Evolutionary conservation across 1,140 invertebrate species (phyloP), one percentile per base, ranked within the genome.

Genomic region (Heterodera schachtii): DNA sequence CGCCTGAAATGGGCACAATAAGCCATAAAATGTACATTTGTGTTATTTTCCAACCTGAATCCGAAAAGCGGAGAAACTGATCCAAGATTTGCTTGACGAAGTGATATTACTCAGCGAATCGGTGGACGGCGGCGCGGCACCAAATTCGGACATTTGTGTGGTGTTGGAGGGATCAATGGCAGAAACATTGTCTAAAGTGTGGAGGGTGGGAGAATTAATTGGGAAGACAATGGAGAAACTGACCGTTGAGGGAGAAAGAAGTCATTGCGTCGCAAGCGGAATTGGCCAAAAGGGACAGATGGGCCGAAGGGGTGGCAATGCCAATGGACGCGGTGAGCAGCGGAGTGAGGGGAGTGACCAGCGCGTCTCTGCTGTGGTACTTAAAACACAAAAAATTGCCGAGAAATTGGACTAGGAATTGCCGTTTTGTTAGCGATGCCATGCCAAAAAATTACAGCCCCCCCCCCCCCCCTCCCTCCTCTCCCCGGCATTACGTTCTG

Each of bases 241-340:
- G 31, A 78, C 77, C 77, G 44, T 69, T 78, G 6, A 64, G 49
- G 31, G 77, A 47, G 66, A 31, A 78, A 52, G 60, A 64, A 13
- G 77, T 70, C 41, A 47, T 49, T 43, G 57, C 57, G 16, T 70
- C 77, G 47, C 31, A 47, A 47, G 75, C 41, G 49, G 81, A 78
- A 21, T 52, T 31, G 21, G 69, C 73, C 31, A 84, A 49, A 31
- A 83, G 46, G 11, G 82, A 83, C 16, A 44, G 66, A 69, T 81
- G 43, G 41, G 74, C 70, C 13, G 80, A 16, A 60, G 70, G 47
- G 21, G 67, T 67, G 6, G 85, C 75, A 66, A 86, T 88, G 3
- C 86, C 87, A 9, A 86, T 73, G 21, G 86, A 86, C n/a, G 87
- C 81, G 3, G 87, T 84, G 49, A 86, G 81, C n/a, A 86, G 11